These are phyloP conservation scores for Lamellibrachia columna DNA, from an alignment of 2,888 invertebrate species.

Conservation along the genomic window DNA sequence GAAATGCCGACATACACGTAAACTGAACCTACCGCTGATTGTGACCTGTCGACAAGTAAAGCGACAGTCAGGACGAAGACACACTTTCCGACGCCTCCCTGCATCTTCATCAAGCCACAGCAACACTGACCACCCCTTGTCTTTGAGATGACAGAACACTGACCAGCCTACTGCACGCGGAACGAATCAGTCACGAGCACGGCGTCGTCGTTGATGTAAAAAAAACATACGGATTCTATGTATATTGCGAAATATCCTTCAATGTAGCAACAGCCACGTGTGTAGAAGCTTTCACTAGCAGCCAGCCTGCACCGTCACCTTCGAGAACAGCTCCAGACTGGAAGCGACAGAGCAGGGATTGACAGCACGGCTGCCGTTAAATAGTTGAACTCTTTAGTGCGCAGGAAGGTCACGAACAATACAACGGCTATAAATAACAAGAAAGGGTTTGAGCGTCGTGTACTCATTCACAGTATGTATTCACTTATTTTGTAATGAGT, in stretches of 20 bases:
- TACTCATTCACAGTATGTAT: too few species aligned
- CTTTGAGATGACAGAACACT: neutral
- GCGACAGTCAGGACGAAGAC: neutral
- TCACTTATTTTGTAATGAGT: too few species aligned
- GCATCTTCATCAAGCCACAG: neutral
- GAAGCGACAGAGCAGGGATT: too few species aligned
- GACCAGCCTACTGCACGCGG: neutral
- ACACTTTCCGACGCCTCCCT: neutral
- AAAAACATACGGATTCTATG: neutral
- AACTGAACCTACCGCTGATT: neutral
- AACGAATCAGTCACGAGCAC: neutral
- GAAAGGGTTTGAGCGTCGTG: too few species aligned
- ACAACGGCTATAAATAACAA: too few species aligned
- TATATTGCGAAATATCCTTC: neutral
- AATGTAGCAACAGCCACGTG: neutral
- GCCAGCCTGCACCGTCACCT: too few species aligned
- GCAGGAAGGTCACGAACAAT: too few species aligned
- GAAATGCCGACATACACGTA: neutral
- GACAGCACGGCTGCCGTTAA: too few species aligned
- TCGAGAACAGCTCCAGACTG: too few species aligned
- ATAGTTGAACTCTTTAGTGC: too few species aligned
- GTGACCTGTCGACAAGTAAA: neutral
- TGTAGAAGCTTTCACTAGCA: neutral
- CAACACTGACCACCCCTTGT: neutral
- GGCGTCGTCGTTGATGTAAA: neutral